phyloP scores from a whole-genome alignment of 92 coral and sea anemone species.

The Micromussa lordhowensis region DNA sequence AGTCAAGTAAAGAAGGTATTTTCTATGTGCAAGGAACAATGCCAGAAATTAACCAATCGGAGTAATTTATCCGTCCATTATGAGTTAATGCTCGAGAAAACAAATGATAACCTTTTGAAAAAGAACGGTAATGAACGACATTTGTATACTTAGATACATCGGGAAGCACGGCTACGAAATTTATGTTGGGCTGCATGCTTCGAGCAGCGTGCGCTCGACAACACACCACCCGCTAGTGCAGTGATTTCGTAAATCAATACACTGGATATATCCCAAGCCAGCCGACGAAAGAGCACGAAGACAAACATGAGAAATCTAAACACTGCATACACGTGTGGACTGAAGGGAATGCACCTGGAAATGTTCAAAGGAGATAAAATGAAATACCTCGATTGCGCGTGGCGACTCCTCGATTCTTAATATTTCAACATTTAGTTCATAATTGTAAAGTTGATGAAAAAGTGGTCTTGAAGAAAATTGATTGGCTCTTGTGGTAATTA shows the following conservation, averaged over 20 bases:
- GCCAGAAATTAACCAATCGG: constrained; percentile 35
- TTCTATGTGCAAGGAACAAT: constrained; percentile 17
- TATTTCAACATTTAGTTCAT: not conserved
- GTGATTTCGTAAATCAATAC: constrained; percentile 17
- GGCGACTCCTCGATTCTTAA: not conserved
- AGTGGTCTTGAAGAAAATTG: not conserved
- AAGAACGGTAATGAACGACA: constrained; percentile 24
- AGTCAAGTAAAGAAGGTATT: not conserved
- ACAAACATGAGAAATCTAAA: not conserved
- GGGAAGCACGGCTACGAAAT: not conserved
- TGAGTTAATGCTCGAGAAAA: constrained; percentile 37
- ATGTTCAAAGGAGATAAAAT: not conserved
- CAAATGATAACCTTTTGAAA: constrained; percentile 42
- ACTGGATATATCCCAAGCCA: not conserved
- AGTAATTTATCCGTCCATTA: constrained; percentile 8
- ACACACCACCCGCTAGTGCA: constrained; percentile 12
- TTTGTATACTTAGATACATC: constrained; percentile 17
- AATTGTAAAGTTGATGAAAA: constrained; percentile 9
- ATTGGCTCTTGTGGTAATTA: constrained; percentile 4
- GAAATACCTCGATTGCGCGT: not conserved
- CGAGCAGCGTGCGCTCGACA: constrained; percentile 3
- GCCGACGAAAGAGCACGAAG: not conserved
- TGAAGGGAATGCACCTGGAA: constrained; percentile 3
- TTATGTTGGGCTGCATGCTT: not conserved
- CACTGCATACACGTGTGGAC: not conserved